A percentile compares a stretch with the other conserved stretches of the same genome.
phyloP scores from a whole-genome alignment of 2,113 vertebrate genomes.

The Brachionichthys hirsutus region DNA sequence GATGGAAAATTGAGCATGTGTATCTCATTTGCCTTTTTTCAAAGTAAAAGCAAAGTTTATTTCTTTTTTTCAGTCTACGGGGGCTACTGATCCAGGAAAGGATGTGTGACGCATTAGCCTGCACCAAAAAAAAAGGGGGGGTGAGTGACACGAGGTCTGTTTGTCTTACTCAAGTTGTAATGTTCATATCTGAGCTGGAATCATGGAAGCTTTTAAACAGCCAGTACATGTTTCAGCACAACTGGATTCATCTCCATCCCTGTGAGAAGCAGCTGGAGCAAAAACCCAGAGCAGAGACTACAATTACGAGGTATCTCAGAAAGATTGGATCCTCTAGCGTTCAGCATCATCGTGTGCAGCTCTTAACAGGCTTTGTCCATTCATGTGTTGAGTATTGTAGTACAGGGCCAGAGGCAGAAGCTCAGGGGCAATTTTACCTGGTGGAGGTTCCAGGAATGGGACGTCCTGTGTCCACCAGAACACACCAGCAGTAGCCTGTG shows the following conservation, averaged over 20 bases:
- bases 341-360: too few species aligned
- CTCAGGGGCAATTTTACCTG: constrained; percentile 75
- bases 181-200: too few species aligned
- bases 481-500: constrained; percentile 99
- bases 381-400: too few species aligned
- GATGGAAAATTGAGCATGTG: constrained; percentile 62
- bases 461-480: constrained; percentile 92
- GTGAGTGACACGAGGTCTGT: constrained; percentile 13
- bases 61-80: constrained; percentile 28
- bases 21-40: constrained; percentile 50
- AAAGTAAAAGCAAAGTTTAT: constrained; percentile 42
- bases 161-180: too few species aligned
- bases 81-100: constrained; percentile 33
- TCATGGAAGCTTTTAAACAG: too few species aligned
- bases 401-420: too few species aligned
- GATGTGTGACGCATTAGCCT: constrained; percentile 43
- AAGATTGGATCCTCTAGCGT: too few species aligned
- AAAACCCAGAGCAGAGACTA: constrained; percentile 26
- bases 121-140: constrained; percentile 27
- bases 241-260: not conserved
- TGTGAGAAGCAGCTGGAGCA: constrained; percentile 1
- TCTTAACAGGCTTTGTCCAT: too few species aligned
- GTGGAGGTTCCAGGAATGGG: constrained; percentile 95
- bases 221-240: too few species aligned
- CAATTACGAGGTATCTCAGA: too few species aligned